phyloP scores from a whole-genome alignment of 1,140 invertebrate species.

The Argopecten irradians region DNA sequence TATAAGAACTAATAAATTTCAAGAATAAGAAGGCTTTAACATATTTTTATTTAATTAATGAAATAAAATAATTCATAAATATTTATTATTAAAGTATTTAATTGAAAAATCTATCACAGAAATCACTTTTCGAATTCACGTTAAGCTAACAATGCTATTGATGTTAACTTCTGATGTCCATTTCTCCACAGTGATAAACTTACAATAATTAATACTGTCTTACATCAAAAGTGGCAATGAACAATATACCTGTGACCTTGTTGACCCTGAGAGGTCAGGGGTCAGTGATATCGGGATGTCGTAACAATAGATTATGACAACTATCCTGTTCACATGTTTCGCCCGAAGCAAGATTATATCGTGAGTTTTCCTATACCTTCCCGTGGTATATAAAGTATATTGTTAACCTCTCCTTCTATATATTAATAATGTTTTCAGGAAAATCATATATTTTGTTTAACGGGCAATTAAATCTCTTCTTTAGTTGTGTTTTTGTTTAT shows the following conservation, averaged over 20 bases:
- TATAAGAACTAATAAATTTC: no score
- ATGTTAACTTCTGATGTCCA: background rate
- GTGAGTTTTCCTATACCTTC: background rate
- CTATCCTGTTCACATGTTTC: background rate
- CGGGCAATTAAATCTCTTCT: no score
- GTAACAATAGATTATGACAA: background rate
- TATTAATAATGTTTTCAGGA: no score
- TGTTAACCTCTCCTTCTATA: no score
- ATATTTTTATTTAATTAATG: no score
- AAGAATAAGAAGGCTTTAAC: no score
- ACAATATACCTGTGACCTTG: background rate
- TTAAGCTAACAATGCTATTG: background rate
- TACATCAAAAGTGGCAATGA: background rate
- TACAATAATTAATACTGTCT: background rate
- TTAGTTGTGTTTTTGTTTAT: no score
- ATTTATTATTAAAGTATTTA: no score
- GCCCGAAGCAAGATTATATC: background rate
- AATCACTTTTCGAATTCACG: background rate
- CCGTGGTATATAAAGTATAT: background rate
- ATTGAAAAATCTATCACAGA: no score
- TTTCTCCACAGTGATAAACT: background rate
- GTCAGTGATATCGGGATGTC: background rate
- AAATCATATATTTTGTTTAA: no score
- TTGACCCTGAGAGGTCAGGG: background rate
- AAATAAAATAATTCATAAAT: no score